Base-by-base conservation (phyloP, 2,888 invertebrate genomes). In the Odontocolon sp. region DNA sequence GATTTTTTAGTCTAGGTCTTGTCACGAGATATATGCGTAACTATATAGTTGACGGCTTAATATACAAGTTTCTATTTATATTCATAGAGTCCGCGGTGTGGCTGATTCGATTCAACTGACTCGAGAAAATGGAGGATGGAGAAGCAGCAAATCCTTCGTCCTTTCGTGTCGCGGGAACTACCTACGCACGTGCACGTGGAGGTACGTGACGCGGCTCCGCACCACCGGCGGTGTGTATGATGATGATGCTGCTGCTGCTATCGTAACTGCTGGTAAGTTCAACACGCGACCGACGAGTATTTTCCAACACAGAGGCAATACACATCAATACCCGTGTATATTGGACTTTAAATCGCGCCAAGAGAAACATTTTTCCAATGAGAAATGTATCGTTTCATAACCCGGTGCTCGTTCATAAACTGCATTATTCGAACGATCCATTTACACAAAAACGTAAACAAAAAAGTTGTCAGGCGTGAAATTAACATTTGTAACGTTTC, bases 161-260 rank as follows among this genome's bases (percentile, higher is more conserved):
- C 57, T 21, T 70, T 59, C 26, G 14, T 54, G 57, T 26, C 36
- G 59, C n/a, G 40, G 54, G 36, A 70, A 61, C 61, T 54, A 42
- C 76, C 76, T 52, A 70, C 69, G 75, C 69, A 16, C 50, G 18
- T 66, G 52, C 75, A 75, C 75, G 69, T 75, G 74, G 23, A 28
- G 50, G 26, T 50, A 63, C 63, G 68, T 75, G 61, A 69, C 56
- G 33, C 59, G 57, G 47, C 57, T 33, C 59, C 33, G 59, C 38
- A 31, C 42, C 14, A 21, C 31, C 45, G n/a, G 8, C 18, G 3
- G 36, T 56, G 45, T 61, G 28, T 38, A n/a, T 61, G 61, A 59
- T 11, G 59, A 70, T 52, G 42, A 64, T 64, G 36, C 50, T 26
- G 9, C 16, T 26, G 31, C 54, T 54, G 47, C 52, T 69, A 14